phyloP scores from a whole-genome alignment of 2,113 vertebrate species.

The Tragelaphus strepsiceros region DNA sequence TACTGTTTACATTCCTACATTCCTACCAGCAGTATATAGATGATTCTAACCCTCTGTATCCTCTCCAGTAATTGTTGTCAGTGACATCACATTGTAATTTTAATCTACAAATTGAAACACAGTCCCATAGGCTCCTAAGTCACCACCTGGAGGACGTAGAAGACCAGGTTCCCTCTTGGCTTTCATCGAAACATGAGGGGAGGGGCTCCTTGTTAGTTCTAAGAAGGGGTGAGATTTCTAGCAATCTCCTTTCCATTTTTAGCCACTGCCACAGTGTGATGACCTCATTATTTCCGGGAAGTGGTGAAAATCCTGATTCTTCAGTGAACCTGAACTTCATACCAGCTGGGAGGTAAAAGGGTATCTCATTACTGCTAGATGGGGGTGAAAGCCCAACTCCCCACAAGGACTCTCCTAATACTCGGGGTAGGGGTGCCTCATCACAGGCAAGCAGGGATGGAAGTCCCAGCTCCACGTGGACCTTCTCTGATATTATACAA shows the following conservation, averaged over 20 bases:
- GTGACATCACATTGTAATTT: not conserved
- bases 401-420: not conserved
- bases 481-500: not conserved
- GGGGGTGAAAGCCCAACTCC: not conserved
- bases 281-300: not conserved
- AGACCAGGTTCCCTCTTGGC: not conserved
- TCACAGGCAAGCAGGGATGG: not conserved
- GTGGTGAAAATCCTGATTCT: not conserved
- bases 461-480: not conserved
- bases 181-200: not conserved
- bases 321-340: not conserved
- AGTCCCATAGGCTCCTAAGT: not conserved
- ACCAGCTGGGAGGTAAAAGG: not conserved
- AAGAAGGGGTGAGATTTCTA: not conserved
- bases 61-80: not conserved
- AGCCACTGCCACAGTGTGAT: not conserved
- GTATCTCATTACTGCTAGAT: not conserved
- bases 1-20: not conserved
- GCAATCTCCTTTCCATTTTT: too few species aligned
- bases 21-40: not conserved
- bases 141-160: not conserved
- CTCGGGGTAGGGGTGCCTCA: accelerated
- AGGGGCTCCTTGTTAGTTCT: not conserved
- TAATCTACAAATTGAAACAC: not conserved
- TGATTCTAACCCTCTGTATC: not conserved